Evolutionary conservation across 2,113 vertebrate species (phyloP).

Genomic region (Nansenia antarctica): DNA sequence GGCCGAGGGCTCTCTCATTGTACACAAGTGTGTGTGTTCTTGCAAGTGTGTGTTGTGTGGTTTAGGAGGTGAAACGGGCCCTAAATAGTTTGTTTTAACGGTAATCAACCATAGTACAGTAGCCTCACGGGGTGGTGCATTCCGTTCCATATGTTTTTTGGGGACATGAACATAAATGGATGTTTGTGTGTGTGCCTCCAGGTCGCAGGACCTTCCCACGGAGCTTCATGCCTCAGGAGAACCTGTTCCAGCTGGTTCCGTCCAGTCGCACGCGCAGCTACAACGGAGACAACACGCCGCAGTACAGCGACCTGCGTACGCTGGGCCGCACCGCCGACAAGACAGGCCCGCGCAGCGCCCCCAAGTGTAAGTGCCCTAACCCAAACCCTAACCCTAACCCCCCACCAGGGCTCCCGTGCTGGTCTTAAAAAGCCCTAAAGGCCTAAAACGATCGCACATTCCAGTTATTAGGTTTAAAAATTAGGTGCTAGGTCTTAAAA

Average conservation of each 20-base stretch:
- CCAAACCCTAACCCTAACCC: too few species aligned
- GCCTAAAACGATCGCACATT: too few species aligned
- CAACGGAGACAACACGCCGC: slow-evolving; percentile 81
- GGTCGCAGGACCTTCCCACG: slow-evolving; percentile 89
- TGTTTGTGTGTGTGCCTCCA: slow-evolving; percentile 50
- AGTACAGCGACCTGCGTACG: slow-evolving; percentile 76
- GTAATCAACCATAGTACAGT: too few species aligned
- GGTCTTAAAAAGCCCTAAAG: too few species aligned
- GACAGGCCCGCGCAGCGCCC: slow-evolving; percentile 61
- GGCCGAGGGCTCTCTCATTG: slow-evolving; percentile 22
- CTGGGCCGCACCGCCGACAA: slow-evolving; percentile 74
- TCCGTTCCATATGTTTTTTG: background rate
- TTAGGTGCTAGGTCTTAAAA: too few species aligned
- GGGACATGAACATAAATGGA: background rate
- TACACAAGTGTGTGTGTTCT: background rate
- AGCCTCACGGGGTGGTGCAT: too few species aligned
- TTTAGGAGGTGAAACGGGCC: too few species aligned
- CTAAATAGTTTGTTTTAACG: too few species aligned
- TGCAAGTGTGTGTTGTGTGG: too few species aligned
- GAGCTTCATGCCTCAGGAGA: slow-evolving; percentile 88
- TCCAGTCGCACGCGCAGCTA: slow-evolving; percentile 86
- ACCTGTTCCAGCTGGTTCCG: slow-evolving; percentile 85
- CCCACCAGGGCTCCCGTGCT: too few species aligned
- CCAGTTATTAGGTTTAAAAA: too few species aligned
- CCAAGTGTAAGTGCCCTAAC: slow-evolving; percentile 67